Evolutionary conservation across 2,888 invertebrate species (phyloP).

Genomic region (Drosophila merina): DNA sequence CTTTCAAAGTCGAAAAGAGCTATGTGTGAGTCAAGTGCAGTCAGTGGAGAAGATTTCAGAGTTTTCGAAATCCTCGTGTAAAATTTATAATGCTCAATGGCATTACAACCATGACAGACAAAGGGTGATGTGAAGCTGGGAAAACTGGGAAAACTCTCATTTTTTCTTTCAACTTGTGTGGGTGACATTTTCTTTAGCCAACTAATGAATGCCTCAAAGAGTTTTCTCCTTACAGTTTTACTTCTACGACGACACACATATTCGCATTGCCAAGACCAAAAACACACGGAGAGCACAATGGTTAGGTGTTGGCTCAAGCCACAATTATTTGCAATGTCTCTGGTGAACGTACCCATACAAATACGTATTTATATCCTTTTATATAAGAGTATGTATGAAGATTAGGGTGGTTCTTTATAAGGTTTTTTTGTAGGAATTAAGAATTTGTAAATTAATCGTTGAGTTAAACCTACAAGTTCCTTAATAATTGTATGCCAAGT

Average conservation of each 20-base stretch:
- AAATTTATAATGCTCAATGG: conserved; percentile 57
- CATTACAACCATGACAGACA: conserved; percentile 27
- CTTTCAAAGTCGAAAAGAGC: conserved; percentile 5
- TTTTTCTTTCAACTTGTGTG: conserved; percentile 43
- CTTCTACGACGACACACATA: conserved; percentile 50
- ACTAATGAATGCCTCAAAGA: conserved; percentile 73
- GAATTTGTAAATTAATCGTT: not conserved
- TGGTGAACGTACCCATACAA: conserved; percentile 16
- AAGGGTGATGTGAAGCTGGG: not conserved
- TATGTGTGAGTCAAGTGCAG: conserved; percentile 43
- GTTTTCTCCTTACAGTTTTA: conserved; percentile 62
- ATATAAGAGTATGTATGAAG: conserved; percentile 2
- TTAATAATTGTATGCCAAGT: no score
- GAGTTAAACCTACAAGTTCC: not conserved
- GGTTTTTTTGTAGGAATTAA: not conserved
- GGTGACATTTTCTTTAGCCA: conserved; percentile 64
- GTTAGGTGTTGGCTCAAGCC: conserved; percentile 57
- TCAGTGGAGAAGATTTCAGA: conserved; percentile 59
- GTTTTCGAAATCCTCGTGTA: conserved; percentile 56
- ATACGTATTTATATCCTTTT: conserved; percentile 1
- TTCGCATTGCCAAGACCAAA: conserved; percentile 9
- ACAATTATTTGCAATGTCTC: conserved; percentile 60
- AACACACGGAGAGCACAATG: conserved; percentile 19
- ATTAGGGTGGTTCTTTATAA: not conserved
- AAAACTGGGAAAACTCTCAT: conserved; percentile 22